These are phyloP conservation scores for Sarcoramphus papa DNA, from an alignment of 2,797 vertebrate species.

Conservation along the genomic window DNA sequence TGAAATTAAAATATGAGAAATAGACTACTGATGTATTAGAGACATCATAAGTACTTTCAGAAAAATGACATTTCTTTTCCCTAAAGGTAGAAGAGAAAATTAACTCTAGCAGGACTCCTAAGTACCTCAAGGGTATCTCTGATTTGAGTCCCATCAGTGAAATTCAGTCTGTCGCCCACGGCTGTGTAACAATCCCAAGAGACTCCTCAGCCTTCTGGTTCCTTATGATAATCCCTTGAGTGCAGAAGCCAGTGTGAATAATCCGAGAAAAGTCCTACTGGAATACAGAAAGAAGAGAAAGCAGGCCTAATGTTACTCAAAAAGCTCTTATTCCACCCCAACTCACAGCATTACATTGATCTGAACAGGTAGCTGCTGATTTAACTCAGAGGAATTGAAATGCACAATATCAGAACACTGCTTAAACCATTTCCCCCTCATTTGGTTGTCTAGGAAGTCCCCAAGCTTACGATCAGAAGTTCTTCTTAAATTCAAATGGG, in stretches of 20 bases:
- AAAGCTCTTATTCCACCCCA: neutral
- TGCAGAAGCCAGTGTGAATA: neutral
- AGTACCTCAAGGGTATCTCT: conserved; percentile 32
- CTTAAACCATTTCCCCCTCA: neutral
- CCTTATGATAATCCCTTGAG: conserved; percentile 5
- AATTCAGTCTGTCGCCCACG: neutral
- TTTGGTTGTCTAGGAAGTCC: neutral
- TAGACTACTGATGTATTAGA: neutral
- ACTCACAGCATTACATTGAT: neutral
- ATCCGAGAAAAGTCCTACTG: neutral
- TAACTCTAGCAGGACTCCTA: neutral
- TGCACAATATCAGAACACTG: neutral
- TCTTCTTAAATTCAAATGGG: neutral
- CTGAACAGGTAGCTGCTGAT: neutral
- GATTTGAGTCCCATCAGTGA: conserved; percentile 38
- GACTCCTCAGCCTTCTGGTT: conserved; percentile 2
- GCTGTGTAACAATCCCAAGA: conserved; percentile 8
- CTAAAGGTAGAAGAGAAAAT: neutral
- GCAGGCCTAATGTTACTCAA: neutral
- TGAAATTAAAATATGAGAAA: neutral
- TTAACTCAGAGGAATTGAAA: neutral
- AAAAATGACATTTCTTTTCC: neutral
- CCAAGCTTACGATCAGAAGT: neutral
- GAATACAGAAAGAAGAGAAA: conserved; percentile 30
- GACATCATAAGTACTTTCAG: neutral